Evolutionary conservation across 2,113 vertebrate species (phyloP).

Genomic region (Poicephalus gulielmi): DNA sequence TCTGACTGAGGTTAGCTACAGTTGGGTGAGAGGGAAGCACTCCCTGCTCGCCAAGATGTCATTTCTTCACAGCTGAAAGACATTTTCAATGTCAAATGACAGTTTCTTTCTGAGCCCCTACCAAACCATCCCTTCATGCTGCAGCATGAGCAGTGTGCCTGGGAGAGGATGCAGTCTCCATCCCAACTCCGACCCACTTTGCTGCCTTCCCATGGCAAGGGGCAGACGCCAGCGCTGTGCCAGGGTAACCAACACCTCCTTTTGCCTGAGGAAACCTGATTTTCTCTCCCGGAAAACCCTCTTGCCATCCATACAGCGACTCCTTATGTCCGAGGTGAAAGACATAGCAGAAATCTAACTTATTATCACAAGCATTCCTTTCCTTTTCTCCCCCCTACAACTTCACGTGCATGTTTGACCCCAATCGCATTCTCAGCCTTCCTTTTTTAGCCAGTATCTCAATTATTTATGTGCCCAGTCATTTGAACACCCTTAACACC

Average conservation of each 20-base stretch:
- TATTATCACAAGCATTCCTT: not conserved
- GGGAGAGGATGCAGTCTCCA: not conserved
- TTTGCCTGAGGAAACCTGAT: not conserved
- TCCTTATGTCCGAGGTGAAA: fast-evolving
- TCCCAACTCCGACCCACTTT: not conserved
- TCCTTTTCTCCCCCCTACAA: not conserved
- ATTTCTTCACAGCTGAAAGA: too few relatives aligned
- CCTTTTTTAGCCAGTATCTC: not conserved
- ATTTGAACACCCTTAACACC: not conserved
- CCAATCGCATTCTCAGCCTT: not conserved
- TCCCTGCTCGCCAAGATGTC: not conserved
- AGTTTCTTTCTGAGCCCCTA: not conserved
- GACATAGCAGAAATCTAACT: not conserved
- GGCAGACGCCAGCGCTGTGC: not conserved
- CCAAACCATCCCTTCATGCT: not conserved
- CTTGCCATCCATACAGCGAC: fast-evolving
- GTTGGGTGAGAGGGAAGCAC: not conserved
- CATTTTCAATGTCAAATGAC: not conserved
- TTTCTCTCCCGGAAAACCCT: not conserved
- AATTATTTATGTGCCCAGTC: not conserved
- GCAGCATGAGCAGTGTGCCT: fast-evolving
- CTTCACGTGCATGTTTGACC: not conserved
- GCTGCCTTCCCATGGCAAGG: not conserved
- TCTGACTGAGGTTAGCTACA: not conserved
- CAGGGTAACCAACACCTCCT: not conserved